These are phyloP conservation scores for Xiphophorus couchianus DNA, from an alignment of 2,113 vertebrate genomes.

Conservation along the genomic window DNA sequence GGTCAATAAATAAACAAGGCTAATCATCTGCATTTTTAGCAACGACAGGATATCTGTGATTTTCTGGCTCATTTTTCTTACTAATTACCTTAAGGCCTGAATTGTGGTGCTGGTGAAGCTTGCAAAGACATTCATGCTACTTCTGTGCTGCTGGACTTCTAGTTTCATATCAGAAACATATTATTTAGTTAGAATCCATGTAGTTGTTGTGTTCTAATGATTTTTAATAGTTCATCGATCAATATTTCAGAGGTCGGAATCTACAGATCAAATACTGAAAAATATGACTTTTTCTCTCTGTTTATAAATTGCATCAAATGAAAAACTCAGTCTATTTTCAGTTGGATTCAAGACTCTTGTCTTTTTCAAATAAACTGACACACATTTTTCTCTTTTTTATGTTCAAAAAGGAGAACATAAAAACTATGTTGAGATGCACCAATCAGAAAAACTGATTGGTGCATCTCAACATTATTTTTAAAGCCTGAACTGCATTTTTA, in stretches of 20 bases:
- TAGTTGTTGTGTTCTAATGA: neutral
- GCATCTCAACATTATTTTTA: neutral
- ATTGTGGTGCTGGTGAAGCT: neutral
- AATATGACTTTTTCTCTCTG: neutral
- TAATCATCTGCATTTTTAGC: constrained; percentile 32
- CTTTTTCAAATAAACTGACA: neutral
- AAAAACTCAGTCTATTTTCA: neutral
- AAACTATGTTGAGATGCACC: too few relatives aligned
- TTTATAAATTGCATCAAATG: neutral
- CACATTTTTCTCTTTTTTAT: neutral
- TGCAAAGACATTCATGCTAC: neutral
- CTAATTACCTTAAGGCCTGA: neutral
- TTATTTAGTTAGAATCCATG: neutral
- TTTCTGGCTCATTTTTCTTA: constrained; percentile 1
- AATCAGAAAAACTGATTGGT: neutral
- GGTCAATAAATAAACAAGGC: constrained; percentile 42
- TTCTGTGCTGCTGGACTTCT: neutral
- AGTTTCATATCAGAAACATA: neutral
- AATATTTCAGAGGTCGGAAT: neutral
- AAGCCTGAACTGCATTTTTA: neutral
- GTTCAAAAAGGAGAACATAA: too few relatives aligned
- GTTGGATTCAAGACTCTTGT: too few relatives aligned
- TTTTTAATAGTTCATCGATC: neutral
- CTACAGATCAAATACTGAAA: neutral
- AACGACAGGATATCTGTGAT: neutral